Conservation (phyloP, 2,113 vertebrate species). For the Smithornis capensis region DNA sequence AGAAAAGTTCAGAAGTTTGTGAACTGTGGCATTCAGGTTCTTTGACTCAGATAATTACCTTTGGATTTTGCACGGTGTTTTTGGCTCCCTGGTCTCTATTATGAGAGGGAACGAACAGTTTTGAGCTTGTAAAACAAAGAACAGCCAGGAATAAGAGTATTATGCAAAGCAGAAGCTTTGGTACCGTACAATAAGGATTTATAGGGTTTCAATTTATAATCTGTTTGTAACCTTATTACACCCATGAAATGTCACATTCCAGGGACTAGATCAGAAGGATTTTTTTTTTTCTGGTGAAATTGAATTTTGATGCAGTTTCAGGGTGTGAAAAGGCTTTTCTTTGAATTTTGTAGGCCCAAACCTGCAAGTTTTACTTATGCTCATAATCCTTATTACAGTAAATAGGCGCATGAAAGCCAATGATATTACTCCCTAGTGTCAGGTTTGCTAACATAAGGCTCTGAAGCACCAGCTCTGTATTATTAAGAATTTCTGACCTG, state of each 20-base stretch:
- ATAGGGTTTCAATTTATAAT: constrained; percentile 71
- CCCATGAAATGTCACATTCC: constrained; percentile 73
- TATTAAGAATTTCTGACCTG: constrained; percentile 44
- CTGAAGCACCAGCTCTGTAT: constrained; percentile 26
- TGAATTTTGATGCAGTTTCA: constrained; percentile 63
- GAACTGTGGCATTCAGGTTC: constrained; percentile 46
- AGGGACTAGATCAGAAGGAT: constrained; percentile 69
- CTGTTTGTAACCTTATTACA: constrained; percentile 74
- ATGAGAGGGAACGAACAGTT: constrained; percentile 57
- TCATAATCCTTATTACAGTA: constrained; percentile 59
- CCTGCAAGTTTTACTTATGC: constrained; percentile 55
- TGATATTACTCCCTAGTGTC: constrained; percentile 52
- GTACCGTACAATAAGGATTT: constrained; percentile 70
- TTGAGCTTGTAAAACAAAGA: constrained; percentile 68
- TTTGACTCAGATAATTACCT: constrained; percentile 65
- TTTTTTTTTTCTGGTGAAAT: constrained; percentile 58
- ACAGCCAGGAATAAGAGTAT: constrained; percentile 68
- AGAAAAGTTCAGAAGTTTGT: constrained; percentile 44
- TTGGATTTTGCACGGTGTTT: constrained; percentile 52
- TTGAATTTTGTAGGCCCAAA: constrained; percentile 49
- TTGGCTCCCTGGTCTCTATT: constrained; percentile 58
- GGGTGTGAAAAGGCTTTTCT: constrained; percentile 47
- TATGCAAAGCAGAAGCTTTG: constrained; percentile 74
- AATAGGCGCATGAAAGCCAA: constrained; percentile 44
- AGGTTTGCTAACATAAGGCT: constrained; percentile 24